These are phyloP conservation scores for Chrysocyon brachyurus DNA, from an alignment of 2,797 vertebrate species.

Conservation along the genomic window DNA sequence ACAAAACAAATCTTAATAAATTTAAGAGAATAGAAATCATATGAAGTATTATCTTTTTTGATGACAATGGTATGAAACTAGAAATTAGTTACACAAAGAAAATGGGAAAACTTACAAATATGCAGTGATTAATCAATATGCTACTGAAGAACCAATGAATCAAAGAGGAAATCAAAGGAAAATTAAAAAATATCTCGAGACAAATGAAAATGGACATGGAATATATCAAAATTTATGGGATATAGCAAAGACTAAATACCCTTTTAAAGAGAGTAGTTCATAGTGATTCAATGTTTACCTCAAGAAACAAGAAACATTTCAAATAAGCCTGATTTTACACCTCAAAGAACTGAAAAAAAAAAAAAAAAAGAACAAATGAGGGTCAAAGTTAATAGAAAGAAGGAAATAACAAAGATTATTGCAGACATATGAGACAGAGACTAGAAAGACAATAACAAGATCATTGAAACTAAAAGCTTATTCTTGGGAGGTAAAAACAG, in stretches of 20 bases:
- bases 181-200: not conserved
- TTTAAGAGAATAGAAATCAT: not conserved
- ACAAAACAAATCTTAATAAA: not conserved
- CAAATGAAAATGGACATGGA: not conserved
- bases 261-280: not conserved
- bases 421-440: not conserved
- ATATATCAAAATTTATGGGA: not conserved
- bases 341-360: not conserved
- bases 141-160: not conserved
- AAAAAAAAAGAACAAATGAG: not conserved
- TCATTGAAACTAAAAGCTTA: not conserved
- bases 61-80: not conserved
- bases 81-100: not conserved
- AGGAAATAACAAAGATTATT: not conserved
- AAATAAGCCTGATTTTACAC: not conserved
- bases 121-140: not conserved
- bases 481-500: not conserved
- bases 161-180: not conserved
- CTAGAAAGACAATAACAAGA: not conserved
- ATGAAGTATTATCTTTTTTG: not conserved
- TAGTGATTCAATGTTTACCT: not conserved
- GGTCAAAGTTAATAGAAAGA: not conserved
- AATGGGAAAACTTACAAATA: not conserved
- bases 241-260: not conserved
- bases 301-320: not conserved